phyloP scores from a whole-genome alignment of 2,797 vertebrate genomes.

The Ctenopoma multispine region DNA sequence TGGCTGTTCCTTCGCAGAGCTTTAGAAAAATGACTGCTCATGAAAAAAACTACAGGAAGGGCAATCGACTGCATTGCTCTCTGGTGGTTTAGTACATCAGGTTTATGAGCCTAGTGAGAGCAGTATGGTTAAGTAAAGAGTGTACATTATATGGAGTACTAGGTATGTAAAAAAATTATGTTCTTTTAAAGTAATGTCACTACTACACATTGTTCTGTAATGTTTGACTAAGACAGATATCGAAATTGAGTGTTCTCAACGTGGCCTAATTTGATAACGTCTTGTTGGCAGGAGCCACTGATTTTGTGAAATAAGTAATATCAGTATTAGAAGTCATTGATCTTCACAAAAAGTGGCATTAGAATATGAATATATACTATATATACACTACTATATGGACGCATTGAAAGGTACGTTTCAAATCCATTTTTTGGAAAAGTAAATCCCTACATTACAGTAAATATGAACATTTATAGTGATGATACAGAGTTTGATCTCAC shows the following conservation, averaged over 20 bases:
- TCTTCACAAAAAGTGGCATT: slow-evolving; percentile 1
- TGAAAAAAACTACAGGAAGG: slow-evolving; percentile 10
- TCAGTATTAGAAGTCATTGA: slow-evolving; percentile 33
- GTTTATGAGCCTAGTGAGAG: slow-evolving; percentile 39
- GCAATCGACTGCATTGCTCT: slow-evolving; percentile 47
- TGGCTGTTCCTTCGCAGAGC: slow-evolving; percentile 44
- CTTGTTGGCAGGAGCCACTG: slow-evolving; percentile 41
- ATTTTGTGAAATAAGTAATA: slow-evolving; percentile 41
- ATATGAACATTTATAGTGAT: neutral
- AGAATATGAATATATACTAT: too few species aligned
- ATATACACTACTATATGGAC: slow-evolving; percentile 29
- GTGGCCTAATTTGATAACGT: slow-evolving; percentile 45
- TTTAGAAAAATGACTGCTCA: slow-evolving; percentile 44
- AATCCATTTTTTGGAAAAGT: neutral
- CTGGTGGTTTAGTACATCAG: slow-evolving; percentile 39
- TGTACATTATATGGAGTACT: neutral
- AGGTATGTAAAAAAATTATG: neutral
- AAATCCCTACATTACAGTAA: neutral
- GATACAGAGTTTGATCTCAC: slow-evolving; percentile 68
- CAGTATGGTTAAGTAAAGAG: slow-evolving; percentile 32
- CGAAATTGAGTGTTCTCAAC: neutral
- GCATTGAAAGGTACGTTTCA: slow-evolving; percentile 24
- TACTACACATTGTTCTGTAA: neutral
- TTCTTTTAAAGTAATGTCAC: neutral
- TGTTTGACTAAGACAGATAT: slow-evolving; percentile 12